Conservation (phyloP, 2,888 invertebrate genomes). For the Eupsilia transversa region DNA sequence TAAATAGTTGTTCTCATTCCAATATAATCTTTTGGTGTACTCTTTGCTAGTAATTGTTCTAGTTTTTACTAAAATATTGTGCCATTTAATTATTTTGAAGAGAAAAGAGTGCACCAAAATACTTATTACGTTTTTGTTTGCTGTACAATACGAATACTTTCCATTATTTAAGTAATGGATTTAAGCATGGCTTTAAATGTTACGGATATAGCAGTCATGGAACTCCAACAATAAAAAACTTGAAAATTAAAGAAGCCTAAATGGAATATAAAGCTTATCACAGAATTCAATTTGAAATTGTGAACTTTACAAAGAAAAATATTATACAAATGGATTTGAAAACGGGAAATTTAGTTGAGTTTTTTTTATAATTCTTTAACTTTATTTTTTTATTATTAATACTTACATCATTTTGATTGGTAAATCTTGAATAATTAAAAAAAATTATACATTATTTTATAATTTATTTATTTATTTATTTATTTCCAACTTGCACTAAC, state of each 20-base stretch:
- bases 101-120: conserved; percentile 33
- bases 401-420: not conserved
- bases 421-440: too few species aligned
- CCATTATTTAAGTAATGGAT: conserved; percentile 34
- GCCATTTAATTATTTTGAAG: not conserved
- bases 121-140: conserved; percentile 50
- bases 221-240: conserved; percentile 11
- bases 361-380: not conserved
- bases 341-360: not conserved
- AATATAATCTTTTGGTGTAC: conserved; percentile 34
- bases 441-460: too few species aligned
- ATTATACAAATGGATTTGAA: not conserved
- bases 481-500: too few species aligned
- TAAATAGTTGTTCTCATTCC: conserved; percentile 46
- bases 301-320: not conserved
- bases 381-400: not conserved
- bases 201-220: conserved; percentile 27
- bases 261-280: conserved; percentile 41
- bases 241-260: conserved; percentile 1
- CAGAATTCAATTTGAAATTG: conserved; percentile 40
- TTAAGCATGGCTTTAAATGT: conserved; percentile 76
- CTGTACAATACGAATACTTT: conserved; percentile 38
- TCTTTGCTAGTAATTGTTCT: not conserved
- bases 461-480: too few species aligned
- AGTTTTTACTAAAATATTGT: not conserved